Conservation (phyloP, 2,797 vertebrate species). For the Aphelocoma californica region DNA sequence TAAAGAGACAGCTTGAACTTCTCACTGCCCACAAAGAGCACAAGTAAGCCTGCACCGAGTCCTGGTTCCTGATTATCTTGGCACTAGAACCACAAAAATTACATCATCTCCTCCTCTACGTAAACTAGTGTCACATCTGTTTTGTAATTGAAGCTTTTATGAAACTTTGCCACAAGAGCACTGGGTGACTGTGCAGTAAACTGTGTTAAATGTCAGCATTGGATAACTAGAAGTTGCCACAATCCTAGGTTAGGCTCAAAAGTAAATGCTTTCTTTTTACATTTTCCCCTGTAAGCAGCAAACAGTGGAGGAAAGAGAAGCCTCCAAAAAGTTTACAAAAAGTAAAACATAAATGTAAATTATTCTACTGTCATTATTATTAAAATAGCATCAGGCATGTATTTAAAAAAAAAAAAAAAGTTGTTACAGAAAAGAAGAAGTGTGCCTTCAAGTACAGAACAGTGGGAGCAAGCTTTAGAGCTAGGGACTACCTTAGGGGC, state of each 20-base stretch:
- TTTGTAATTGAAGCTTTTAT: conserved; percentile 8
- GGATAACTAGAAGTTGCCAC: background rate
- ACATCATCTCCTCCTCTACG: background rate
- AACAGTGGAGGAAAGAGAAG: background rate
- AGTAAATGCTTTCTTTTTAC: background rate
- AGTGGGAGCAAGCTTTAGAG: background rate
- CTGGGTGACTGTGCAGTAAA: background rate
- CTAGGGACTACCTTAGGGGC: background rate
- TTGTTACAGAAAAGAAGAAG: background rate
- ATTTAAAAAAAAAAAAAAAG: background rate
- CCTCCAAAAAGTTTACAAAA: background rate
- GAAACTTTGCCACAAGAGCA: background rate
- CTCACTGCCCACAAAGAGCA: background rate
- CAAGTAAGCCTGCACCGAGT: background rate
- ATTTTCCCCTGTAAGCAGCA: background rate
- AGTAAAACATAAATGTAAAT: background rate
- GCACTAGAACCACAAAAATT: background rate
- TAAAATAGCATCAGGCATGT: background rate
- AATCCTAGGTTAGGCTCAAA: background rate
- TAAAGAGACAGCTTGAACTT: background rate
- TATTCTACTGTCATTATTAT: background rate
- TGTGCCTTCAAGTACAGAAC: background rate
- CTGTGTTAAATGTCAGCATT: background rate
- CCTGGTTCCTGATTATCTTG: background rate
- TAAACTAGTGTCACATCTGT: background rate